Base-by-base conservation (phyloP, 2,888 invertebrate genomes). In the Nipponacmea schrenckii region DNA sequence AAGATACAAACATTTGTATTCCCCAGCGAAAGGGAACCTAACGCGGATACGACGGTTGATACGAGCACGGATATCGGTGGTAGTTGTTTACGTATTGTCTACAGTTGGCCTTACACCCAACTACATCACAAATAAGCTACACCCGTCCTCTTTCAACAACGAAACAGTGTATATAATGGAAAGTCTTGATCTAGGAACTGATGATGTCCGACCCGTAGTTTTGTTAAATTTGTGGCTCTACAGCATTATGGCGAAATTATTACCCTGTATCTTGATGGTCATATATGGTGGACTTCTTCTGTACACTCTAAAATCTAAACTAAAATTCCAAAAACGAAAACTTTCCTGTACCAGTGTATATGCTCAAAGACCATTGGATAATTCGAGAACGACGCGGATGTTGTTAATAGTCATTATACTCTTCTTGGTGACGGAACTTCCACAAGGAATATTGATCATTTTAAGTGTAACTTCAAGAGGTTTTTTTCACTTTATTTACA, bases 391-490 rank as follows among this genome's bases (percentile, higher is more conserved):
- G 0, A 96, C 96, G 0, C 91, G 93, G 69, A 96, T 96, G 96
- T 90, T 96, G 79, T 90, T 96, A 20, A 94, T 95, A 0, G 93
- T 96, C 24, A 90, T 96, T 64, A 91, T 96, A 0, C 91, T 96
- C 10, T 96, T 96, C 87, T 91, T 96, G 8, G 92, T 96, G 74
- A 96, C 96, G 0, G 96, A 96, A 86, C 93, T 96, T 76, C 96
- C 96, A 0, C 96, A 96, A 86, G 96, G 89, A 0, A 82, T 90
- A 15, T 84, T 90, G 76, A 95, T 94, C 0, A 91, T 96, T 27
- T 91, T 96, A 50, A 94, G 94, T 72, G 90, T 93, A 8, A 91
- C 95, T 64, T 94, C 80, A 8, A 71, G 94, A 15, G 92, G 92
- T 85, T 94, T 96, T 89, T 88, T 89, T 76, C 79, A 82, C n/a